Base-by-base conservation (phyloP, 2,797 vertebrate genomes). In the Moxostoma hubbsi region DNA sequence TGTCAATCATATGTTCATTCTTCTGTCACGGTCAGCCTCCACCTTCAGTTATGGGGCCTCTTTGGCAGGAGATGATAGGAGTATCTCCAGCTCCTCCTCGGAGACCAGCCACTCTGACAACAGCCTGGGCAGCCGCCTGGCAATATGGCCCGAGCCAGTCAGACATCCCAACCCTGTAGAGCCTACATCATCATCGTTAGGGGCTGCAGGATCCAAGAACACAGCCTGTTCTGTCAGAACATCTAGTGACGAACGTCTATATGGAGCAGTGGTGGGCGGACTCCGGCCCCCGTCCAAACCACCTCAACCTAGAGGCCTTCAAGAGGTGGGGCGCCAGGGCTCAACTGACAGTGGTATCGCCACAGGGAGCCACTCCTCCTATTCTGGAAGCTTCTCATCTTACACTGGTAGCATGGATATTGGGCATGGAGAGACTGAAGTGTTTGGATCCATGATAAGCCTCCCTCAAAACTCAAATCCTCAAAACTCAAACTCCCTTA, bases 291-390 rank as follows among this genome's bases (percentile, higher is more conserved):
- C 89, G 0, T 94, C 93, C 0, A 93, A 93, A 65, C 94, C 93
- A 0, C 90, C 91, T 6, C 90, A 87, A 4, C 89, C 91, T 2
- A 92, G 96, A 13, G 93, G 95, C 82, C 95, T 98, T 85, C 95
- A 96, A 86, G 97, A 98, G 86, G 96, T 96, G 1, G 97, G 97
- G 54, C 94, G 97, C 10, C 98, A 99, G 93, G 96, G 95, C 87
- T 99, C 97, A 0, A 90, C 97, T 0, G 98, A 99, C 94, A 98
- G 97, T 9, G 98, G 94, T 58, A 97, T 96, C 12, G 96, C 96
- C 58, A 93, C 96, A 0, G 95, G 96, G 46, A 98, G 97, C 81
- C 97, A 96, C 87, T 97, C 96, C 0, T 98, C 96, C 2, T 96
- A 93, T 82, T 97, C 96, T 0, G 97, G 97, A 87, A 99, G 98